Evolutionary conservation across 2,888 invertebrate species (phyloP), one percentile per base, ranked within the genome.

Genomic region (Eristalis pertinax): DNA sequence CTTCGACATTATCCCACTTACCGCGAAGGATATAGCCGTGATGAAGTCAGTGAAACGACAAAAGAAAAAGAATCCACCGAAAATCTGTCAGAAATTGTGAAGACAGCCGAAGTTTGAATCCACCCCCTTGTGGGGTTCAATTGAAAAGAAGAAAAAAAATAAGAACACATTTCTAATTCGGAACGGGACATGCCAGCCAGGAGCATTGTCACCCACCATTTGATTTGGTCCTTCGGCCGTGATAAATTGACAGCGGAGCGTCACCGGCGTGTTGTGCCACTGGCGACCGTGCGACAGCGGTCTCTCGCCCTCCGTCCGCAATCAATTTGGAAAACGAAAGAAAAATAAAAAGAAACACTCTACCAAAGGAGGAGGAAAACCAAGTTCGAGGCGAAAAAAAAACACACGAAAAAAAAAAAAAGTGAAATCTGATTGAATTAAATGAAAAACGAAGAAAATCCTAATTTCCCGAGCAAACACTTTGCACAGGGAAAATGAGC

Each of bases 151-250:
- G 22, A 5, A 29, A 72, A 72, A 56, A 50, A n/a, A 72, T 2
- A 65, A 67, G 24, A 32, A 24, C 19, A 41, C 19, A 68, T 19
- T 60, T 50, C n/a, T n/a, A 50, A n/a, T 19, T 0, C 38, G 38
- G 38, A 38, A 10, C 32, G 32, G 35, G 22, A 41, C 3, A 32
- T 15, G 35, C 41, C 56, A 22, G 63, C 77, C 43, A 60, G 41
- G 38, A 10, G 13, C 56, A 19, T 60, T 91, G 91, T 92, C 91
- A 92, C 91, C 91, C 92, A 91, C 91, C 90, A 91, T 92, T 92
- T 92, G 91, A 91, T 90, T 90, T 90, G 90, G 90, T 90, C 90
- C 90, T 90, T 90, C 91, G 91, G 90, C 90, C 90, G 90, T 91
- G 91, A 91, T 91, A 92, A 91, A 91, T 92, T 91, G 91, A 91